Evolutionary conservation across 2,113 vertebrate genomes (phyloP), one percentile per base, ranked within the genome.

Genomic region (Grammomys dolichurus): DNA sequence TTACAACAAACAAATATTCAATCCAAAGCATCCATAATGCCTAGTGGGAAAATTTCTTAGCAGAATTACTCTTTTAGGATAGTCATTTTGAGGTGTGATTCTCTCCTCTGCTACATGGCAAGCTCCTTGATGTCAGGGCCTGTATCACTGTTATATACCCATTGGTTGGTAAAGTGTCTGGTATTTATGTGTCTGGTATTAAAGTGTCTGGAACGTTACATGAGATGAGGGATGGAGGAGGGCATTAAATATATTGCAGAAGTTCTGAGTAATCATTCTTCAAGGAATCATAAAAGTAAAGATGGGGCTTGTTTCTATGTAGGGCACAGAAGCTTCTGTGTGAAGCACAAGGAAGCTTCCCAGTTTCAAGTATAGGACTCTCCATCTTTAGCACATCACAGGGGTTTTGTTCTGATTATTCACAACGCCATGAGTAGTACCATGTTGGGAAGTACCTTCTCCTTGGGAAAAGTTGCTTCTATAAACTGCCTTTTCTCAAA

Each of bases 391-490:
- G 4, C 26, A 85, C 40, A 67, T 17, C 10, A 54, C 9, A 87
- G 16, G 14, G 24, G 46, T 84, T 95, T 81, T 12, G 77, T 93
- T 81, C 13, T 31, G 77, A 5, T 58, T 69, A 11, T 24, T 72
- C 33, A 5, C 73, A 60, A 60, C 1, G 16, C 63, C 43, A 51
- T 19, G 40, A 65, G 43, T 31, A 87, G n/a, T 8, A 26, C 69
- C 75, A 54, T 46, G 48, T 72, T 84, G n/a, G 51, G 72, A 91
- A 91, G 16, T 56, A 40, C 13, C 77, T 94, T 96, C 58, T 86
- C 56, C 56, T 87, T 95, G 72, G 82, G 28, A 93, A 63, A 89
- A 82, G 48, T 31, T 51, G 22, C 10, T 75, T 86, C 94, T 65
- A 67, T 13, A 11, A 70, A 65, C 33, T 78, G 60, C 6, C 6